Evolutionary conservation across 2,113 vertebrate genomes (phyloP), one percentile per base, ranked within the genome.

Genomic region (Baryphthengus martii): DNA sequence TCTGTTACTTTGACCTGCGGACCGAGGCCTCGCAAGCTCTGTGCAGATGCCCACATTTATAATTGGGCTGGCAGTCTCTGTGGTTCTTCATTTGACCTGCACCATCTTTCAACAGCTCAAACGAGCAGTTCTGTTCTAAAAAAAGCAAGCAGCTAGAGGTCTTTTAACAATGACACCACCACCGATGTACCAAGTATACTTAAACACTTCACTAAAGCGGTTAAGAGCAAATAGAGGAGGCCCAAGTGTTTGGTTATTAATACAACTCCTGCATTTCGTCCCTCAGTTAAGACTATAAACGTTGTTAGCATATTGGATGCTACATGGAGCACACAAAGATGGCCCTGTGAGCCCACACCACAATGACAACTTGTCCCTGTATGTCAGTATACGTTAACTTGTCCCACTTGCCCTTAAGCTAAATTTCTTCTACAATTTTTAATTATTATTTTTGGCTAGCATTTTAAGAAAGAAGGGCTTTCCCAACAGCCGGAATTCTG

Each of bases 41-140:
- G 19, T 63, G 50, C 63, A 73, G 45, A 35, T 82, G 56, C 39
- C 45, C 35, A 47, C 42, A 8, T 21, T 62, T 83, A 10, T 66
- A 52, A 75, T 3, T 52, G 39, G 17, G 35, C 72, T 83, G 45
- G 74, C 52, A 84, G 1, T 8, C 58, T 76, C 61, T 49, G 9
- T 42, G n/a, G 12, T 59, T 47, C 59, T 67, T 58, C 59, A 35
- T 58, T 82, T 71, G 79, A 68, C 67, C 72, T 50, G 18, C 28
- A 50, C 14, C 42, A 39, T 45, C 82, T 88, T 78, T 71, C 75
- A 93, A 45, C 55, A 74, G 42, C 67, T 63, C 20, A 80, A 96
- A 74, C 37, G 42, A 74, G 25, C 42, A 26, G 40, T 20, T 86
- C 49, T 72, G 10, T 11, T 77, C 55, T 33, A 37, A 52, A 11